A percentile compares a stretch with the other conserved stretches of the same genome.
These are phyloP conservation scores for Mus minutoides DNA, from an alignment of 2,797 vertebrate species.

Conservation along the genomic window DNA sequence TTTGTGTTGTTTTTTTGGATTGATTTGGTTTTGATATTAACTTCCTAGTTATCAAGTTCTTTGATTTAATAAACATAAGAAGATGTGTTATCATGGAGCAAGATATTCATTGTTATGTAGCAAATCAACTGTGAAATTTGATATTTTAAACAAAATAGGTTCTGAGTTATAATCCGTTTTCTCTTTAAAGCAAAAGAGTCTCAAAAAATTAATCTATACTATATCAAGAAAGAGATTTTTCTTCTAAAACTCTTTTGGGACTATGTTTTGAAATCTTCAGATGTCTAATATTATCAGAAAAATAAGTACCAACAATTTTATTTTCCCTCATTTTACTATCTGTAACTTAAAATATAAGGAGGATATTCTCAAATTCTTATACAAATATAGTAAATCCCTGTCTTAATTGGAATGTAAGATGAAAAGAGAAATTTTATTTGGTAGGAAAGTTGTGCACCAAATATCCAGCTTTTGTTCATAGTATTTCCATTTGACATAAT, in stretches of 20 bases:
- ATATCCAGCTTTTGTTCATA: not conserved
- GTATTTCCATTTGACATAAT: slow-evolving; percentile 33
- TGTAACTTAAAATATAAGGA: slow-evolving; percentile 25
- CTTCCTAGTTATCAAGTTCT: slow-evolving; percentile 61
- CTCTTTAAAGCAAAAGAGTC: slow-evolving; percentile 55
- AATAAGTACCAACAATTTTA: not conserved
- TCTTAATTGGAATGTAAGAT: not conserved
- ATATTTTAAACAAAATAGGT: slow-evolving; percentile 62
- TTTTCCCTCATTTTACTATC: slow-evolving; percentile 30
- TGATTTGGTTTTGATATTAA: slow-evolving; percentile 29
- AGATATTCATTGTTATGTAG: slow-evolving; percentile 61
- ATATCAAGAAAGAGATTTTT: not conserved
- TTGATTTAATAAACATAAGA: slow-evolving; percentile 73
- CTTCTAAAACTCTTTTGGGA: not conserved
- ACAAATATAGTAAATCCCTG: not conserved
- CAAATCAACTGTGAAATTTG: slow-evolving; percentile 78
- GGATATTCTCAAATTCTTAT: not conserved
- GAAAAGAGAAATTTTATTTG: slow-evolving; percentile 40
- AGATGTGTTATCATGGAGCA: slow-evolving; percentile 62
- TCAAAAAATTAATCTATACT: slow-evolving; percentile 45
- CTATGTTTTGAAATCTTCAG: slow-evolving; percentile 12
- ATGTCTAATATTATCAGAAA: not conserved
- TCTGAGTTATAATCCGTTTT: slow-evolving; percentile 44
- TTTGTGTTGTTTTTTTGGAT: not conserved
- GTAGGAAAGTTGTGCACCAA: not conserved